Evolutionary conservation across 2,797 vertebrate species (phyloP), one percentile per base, ranked within the genome.

Genomic region (Cottoperca gobio): DNA sequence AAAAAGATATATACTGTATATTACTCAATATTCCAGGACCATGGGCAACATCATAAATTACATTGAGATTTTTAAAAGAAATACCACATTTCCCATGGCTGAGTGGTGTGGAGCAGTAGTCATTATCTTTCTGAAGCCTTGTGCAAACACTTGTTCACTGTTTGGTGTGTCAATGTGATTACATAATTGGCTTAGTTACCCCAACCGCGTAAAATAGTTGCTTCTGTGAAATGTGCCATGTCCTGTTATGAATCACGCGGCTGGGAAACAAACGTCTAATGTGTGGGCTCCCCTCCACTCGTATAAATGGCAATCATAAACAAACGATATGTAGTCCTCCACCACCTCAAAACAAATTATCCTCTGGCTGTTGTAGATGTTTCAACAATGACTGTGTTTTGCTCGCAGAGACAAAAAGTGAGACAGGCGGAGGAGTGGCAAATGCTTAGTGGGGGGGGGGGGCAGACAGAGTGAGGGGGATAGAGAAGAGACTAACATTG

Each of bases 111-210:
- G 42, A 57, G 43, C 28, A 73, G 43, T n/a, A 28, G 57, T 58
- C n/a, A 39, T 49, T n/a, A 48, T 61, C 74, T 26, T 76, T 52
- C 19, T 43, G 43, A 52, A 5, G 13, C 26, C 37, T 52, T 67
- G 59, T 69, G 46, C 73, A 80, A 78, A 64, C 64, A 48, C 55
- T 75, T 79, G 58, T 69, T 81, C 69, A 21, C 37, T 48, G 53
- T 76, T 78, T 79, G 21, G 65, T 68, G 78, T 82, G 65, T 79
- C 76, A 81, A 73, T 63, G 66, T 52, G 50, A 75, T 86, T 79
- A 77, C 39, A 76, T 80, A 78, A 90, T 66, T 75, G 70, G 49
- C 70, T 86, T 50, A 43, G 49, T 70, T 65, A 68, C 6, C 28
- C 23, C 21, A 24, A 43, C 59, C 24, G n/a, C 78, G 42, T 70